Conservation (phyloP, 2,888 invertebrate species). For the Liposcelis brunnea region DNA sequence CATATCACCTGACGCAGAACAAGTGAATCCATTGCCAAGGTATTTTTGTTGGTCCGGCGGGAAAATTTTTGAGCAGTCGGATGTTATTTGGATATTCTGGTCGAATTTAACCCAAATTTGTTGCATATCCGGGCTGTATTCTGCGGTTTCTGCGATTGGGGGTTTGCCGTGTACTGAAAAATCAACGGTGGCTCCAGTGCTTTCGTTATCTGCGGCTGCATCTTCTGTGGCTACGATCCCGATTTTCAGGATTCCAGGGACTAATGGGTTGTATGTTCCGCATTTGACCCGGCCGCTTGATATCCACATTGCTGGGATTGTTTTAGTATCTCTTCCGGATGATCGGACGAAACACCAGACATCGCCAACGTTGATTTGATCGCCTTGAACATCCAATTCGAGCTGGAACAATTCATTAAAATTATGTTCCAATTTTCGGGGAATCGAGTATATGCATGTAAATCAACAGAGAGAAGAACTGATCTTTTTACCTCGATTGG, state of each 20-base stretch:
- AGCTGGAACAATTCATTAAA: too few species aligned
- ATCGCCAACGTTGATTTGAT: slow-evolving; percentile 5
- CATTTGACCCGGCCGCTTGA: slow-evolving; percentile 11
- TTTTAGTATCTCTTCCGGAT: slow-evolving; percentile 8
- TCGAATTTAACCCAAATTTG: slow-evolving; percentile 3
- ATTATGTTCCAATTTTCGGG: too few species aligned
- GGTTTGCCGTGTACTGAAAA: background rate
- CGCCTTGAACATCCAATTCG: slow-evolving; percentile 10
- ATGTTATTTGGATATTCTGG: background rate
- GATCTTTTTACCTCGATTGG: background rate
- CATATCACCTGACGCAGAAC: too few species aligned
- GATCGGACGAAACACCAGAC: slow-evolving; percentile 12
- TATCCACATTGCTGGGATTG: slow-evolving; percentile 11
- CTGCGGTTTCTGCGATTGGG: background rate
- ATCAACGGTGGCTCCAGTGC: background rate
- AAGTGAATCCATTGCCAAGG: too few species aligned
- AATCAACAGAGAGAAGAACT: too few species aligned
- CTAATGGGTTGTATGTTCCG: slow-evolving; percentile 10
- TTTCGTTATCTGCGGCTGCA: slow-evolving; percentile 13
- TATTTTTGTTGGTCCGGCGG: background rate
- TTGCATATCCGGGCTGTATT: background rate
- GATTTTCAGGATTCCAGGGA: slow-evolving; percentile 12
- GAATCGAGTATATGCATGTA: too few species aligned
- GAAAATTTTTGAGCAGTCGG: background rate
- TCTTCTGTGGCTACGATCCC: slow-evolving; percentile 15